Conservation (phyloP, 2,113 vertebrate species). For the Ptychochromis oligacanthus region DNA sequence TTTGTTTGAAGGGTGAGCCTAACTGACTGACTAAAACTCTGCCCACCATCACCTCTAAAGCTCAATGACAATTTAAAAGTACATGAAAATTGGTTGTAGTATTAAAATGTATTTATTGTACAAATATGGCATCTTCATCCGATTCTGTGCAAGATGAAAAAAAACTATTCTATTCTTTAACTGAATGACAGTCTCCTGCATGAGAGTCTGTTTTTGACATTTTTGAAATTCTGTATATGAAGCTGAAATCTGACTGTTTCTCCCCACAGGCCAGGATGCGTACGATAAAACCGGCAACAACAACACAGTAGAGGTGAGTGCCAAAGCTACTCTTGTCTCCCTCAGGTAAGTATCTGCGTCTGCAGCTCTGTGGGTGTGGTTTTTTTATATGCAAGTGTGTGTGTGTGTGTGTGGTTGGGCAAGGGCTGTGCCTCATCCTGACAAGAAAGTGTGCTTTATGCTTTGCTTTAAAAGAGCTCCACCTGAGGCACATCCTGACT, state of each 20-base stretch:
- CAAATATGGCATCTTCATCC: neutral
- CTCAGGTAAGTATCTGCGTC: constrained; percentile 69
- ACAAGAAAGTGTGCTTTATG: constrained; percentile 58
- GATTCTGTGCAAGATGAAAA: neutral
- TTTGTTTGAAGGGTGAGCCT: neutral
- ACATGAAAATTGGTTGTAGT: neutral
- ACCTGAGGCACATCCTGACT: constrained; percentile 54
- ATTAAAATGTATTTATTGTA: neutral
- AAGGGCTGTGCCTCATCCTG: constrained; percentile 36
- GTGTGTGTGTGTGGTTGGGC: constrained; percentile 19
- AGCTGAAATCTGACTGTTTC: constrained; percentile 27
- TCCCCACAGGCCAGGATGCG: constrained; percentile 87
- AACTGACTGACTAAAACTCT: neutral
- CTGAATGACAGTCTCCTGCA: neutral
- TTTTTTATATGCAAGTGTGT: neutral
- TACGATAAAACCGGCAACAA: constrained; percentile 90
- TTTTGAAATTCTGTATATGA: neutral
- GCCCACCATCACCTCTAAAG: neutral
- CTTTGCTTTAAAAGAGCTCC: constrained; percentile 63
- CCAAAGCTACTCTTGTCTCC: constrained; percentile 44
- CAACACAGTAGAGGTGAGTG: constrained; percentile 96
- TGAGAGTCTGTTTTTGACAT: neutral
- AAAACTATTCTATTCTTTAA: neutral
- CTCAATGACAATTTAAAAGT: too few relatives aligned
- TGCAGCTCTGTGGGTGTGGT: constrained; percentile 29